Evolutionary conservation across 2,888 invertebrate species (phyloP).

Genomic region (Zhengitettix transpicula): DNA sequence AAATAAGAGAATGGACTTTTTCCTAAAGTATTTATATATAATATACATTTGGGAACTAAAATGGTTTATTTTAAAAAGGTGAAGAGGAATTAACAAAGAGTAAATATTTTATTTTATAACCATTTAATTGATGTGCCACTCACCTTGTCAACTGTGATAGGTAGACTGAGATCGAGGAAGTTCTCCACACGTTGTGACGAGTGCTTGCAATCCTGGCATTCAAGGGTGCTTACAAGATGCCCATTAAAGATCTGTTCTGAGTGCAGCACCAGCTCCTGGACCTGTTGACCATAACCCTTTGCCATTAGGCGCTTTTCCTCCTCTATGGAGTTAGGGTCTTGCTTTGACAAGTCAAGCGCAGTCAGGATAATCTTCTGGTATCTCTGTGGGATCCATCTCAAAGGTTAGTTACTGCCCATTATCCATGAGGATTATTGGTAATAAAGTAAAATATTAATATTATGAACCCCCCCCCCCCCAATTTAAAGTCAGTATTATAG

Average conservation of each 20-base stretch:
- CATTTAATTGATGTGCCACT: neutral
- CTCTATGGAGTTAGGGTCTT: slow-evolving; percentile 59
- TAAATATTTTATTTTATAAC: neutral
- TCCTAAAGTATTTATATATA: too few relatives aligned
- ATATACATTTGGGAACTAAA: too few relatives aligned
- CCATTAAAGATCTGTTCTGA: slow-evolving; percentile 91
- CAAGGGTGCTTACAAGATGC: slow-evolving; percentile 70
- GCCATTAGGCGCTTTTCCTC: slow-evolving; percentile 57
- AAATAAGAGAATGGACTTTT: too few relatives aligned
- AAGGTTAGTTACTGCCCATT: neutral
- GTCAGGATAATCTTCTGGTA: slow-evolving; percentile 68
- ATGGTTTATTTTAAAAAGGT: neutral
- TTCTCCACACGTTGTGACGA: slow-evolving; percentile 78
- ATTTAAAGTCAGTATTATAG: too few relatives aligned
- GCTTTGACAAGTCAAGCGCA: slow-evolving; percentile 54
- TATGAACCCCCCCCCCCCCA: too few relatives aligned
- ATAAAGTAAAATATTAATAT: too few relatives aligned
- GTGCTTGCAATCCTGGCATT: slow-evolving; percentile 78
- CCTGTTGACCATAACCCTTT: slow-evolving; percentile 71
- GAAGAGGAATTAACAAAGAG: neutral
- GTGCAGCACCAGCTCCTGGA: slow-evolving; percentile 54
- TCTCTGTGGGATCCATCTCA: slow-evolving; percentile 32
- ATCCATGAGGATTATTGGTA: neutral
- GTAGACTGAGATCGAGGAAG: slow-evolving; percentile 88
- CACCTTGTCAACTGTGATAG: slow-evolving; percentile 54